Percentiles rank a stretch among this genome's conserved stretches.
phyloP scores from a whole-genome alignment of 2,797 vertebrate genomes.

The Gila robusta region DNA sequence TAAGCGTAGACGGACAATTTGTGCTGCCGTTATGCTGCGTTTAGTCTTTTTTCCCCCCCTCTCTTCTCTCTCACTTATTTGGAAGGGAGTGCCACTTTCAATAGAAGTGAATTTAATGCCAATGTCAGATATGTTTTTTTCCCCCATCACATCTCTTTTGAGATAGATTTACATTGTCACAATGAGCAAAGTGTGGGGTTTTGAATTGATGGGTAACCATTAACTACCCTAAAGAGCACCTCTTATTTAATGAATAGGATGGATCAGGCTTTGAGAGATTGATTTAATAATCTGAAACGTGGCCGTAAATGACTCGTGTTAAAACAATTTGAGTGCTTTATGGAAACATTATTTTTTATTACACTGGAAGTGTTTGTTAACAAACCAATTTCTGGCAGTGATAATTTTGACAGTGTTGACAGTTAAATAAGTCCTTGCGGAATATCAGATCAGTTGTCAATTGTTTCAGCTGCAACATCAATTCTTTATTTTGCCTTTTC shows the following conservation, averaged over 20 bases:
- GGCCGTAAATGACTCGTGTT: slow-evolving; percentile 6
- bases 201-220: slow-evolving; percentile 39
- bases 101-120: slow-evolving; percentile 39
- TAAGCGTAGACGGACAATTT: slow-evolving; percentile 63
- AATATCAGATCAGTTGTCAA: slow-evolving; percentile 22
- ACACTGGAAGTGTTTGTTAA: slow-evolving; percentile 23
- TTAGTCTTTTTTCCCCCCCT: slow-evolving; percentile 56
- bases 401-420: slow-evolving; percentile 10
- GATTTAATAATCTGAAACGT: slow-evolving; percentile 36
- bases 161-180: slow-evolving; percentile 12
- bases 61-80: not conserved
- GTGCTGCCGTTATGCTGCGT: slow-evolving; percentile 59
- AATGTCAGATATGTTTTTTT: slow-evolving; percentile 23
- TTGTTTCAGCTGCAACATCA: not conserved
- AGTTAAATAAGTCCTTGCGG: slow-evolving; percentile 24
- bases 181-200: slow-evolving; percentile 24
- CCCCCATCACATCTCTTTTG: slow-evolving; percentile 2
- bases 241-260: slow-evolving; percentile 41
- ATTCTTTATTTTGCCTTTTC: slow-evolving; percentile 17
- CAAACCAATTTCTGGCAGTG: not conserved
- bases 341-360: slow-evolving; percentile 30
- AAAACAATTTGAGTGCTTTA: slow-evolving; percentile 34
- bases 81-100: slow-evolving; percentile 38
- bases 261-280: slow-evolving; percentile 4
- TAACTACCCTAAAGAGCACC: slow-evolving; percentile 24